Base-by-base conservation (phyloP, 2,797 vertebrate species). In the Merluccius polli region DNA sequence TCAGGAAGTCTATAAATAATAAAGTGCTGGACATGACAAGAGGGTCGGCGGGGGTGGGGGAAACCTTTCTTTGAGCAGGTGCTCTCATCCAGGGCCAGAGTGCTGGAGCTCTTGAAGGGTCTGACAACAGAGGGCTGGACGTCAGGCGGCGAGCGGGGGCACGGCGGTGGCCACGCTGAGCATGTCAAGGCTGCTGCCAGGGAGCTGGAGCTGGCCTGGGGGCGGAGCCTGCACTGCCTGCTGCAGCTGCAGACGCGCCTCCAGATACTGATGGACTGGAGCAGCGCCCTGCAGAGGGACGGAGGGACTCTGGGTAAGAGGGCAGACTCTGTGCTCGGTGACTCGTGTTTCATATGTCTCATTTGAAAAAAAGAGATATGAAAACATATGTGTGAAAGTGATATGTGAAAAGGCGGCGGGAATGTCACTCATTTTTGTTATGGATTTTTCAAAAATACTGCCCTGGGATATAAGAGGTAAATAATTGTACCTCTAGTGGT, bases 241-340 rank as follows among this genome's bases (percentile, higher is more conserved):
- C 79, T 95, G 44, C 93, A 97, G 76, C 85, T 94, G 72, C 85
- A 92, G 70, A 84, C 75, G 79, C 93, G 92, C n/a, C 73, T 96
- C 77, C 92, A 93, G 78, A 87, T 86, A 9, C 90, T 95, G 75
- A 84, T 86, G 73, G 86, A 92, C 73, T 89, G 92, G 79, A 91
- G 93, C 0, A 70, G 18, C 0, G 73, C 21, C 73, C 70, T 95
- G 9, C 89, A 90, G 75, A 90, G 85, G 67, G 89, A 90, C 0
- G 95, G 96, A 0, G 92, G 95, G 10, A 88, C 78, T 70, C 70
- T 95, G 27, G 96, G 95, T 96, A 77, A 84, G 27, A 82, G 27
- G 27, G n/a, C 16, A 18, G 7, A 6, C 29, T 30, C 29, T 12
- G n/a, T 27, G 59, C 9, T 24, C 52, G 8, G 8, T 21, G 15